A percentile compares a stretch with the other conserved stretches of the same genome.
Evolutionary conservation across 2,113 vertebrate genomes (phyloP).

Genomic region (Lagenorhynchus albirostris): DNA sequence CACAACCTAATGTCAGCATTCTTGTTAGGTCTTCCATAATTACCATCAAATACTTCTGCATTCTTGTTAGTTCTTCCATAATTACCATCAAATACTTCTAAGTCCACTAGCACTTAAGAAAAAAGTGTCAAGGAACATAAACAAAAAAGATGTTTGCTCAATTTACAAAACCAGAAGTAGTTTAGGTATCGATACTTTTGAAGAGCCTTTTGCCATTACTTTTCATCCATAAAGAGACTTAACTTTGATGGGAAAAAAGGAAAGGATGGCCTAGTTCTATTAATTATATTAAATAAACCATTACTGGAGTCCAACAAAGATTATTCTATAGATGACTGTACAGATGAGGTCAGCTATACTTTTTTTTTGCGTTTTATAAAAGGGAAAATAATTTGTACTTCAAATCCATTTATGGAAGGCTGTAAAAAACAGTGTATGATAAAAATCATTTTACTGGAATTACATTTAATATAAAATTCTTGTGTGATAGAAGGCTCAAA

Average conservation of each 20-base stretch:
- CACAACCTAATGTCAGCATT: slow-evolving; percentile 12
- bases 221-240: not conserved
- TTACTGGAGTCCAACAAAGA: not conserved
- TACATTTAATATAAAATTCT: slow-evolving; percentile 14
- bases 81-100: not conserved
- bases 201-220: slow-evolving; percentile 9
- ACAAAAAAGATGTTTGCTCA: slow-evolving; percentile 20
- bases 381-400: slow-evolving; percentile 19
- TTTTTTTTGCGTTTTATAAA: not conserved
- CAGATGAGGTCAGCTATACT: not conserved
- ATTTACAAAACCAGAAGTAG: slow-evolving; percentile 28
- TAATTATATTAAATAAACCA: slow-evolving; percentile 18
- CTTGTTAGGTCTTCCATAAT: not conserved
- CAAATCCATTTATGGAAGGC: slow-evolving; percentile 6
- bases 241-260: slow-evolving; percentile 8
- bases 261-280: slow-evolving; percentile 14
- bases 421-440: slow-evolving; percentile 8
- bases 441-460: slow-evolving; percentile 46
- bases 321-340: not conserved
- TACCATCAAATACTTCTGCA: not conserved
- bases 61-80: slow-evolving; percentile 24
- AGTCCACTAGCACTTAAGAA: slow-evolving; percentile 11
- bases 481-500: not conserved
- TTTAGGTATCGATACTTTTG: not conserved
- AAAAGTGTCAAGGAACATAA: not conserved